Percentiles rank a stretch among this genome's conserved stretches.
Conservation (phyloP, 1,140 invertebrate species). For the Drosophila tani region DNA sequence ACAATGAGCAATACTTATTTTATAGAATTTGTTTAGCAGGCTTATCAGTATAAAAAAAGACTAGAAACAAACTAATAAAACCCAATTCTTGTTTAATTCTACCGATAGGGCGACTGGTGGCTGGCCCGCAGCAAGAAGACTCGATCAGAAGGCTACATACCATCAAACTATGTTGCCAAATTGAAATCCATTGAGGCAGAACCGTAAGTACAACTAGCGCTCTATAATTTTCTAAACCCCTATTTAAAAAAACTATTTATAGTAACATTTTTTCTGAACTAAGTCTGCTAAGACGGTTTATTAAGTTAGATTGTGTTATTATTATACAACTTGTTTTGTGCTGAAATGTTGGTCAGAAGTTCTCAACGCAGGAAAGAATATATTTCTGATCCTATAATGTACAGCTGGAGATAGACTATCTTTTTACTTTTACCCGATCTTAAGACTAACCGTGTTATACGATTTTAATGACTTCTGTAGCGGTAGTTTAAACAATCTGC, state of each 20-base stretch:
- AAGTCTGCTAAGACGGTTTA: neutral
- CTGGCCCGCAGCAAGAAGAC: conserved; percentile 97
- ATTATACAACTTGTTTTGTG: no score
- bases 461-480: no score
- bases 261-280: no score
- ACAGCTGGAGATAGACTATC: no score
- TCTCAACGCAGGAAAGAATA: neutral
- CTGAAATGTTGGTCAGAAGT: neutral
- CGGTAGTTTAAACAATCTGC: no score
- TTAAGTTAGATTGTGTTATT: conserved; percentile 2
- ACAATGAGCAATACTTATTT: no score
- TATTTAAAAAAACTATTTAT: no score
- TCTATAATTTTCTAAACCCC: neutral
- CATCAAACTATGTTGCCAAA: conserved; percentile 99
- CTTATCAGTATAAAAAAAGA: neutral
- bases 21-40: no score
- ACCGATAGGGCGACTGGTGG: conserved; percentile 97
- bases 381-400: neutral
- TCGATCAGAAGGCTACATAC: conserved; percentile 98
- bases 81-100: conserved; percentile 25
- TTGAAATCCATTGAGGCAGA: conserved; percentile 99
- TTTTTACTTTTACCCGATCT: no score
- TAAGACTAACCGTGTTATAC: no score
- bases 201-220: conserved; percentile 93
- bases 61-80: conserved; percentile 14